Base-by-base conservation (phyloP, 2,888 invertebrate genomes). In the Epinotia bilunana region DNA sequence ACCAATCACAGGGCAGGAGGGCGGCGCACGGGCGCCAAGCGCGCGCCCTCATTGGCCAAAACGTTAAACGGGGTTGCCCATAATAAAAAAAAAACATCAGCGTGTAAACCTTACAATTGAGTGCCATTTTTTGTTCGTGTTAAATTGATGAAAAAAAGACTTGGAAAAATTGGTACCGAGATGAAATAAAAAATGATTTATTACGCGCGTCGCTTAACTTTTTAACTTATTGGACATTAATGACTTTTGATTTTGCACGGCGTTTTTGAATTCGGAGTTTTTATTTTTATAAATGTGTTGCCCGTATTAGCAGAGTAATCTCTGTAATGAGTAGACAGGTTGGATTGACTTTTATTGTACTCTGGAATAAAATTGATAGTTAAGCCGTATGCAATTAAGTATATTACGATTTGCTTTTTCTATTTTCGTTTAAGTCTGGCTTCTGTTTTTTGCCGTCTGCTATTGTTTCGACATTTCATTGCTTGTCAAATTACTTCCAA, bases 181-280 rank as follows among this genome's bases (percentile, higher is more conserved):
- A 91, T 91, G 91, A 90, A 91, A 92, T 91, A 91, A 90, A 92
- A 91, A 92, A 92, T 94, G 93, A 94, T 94, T 94, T 94, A 94
- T 93, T 90, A 91, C 88, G 84, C 82, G 84, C 84, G 87, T 86
- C 89, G 87, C 86, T 88, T 90, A 91, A 92, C 91, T 91, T 93
- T 92, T 92, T 91, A 93, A 94, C 91, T 92, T 92, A 93, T 92
- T 92, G 90, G 89, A 94, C 90, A 83, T 88, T 93, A 93, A 94
- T 93, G 91, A 92, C 89, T 93, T 92, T 90, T 93, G 93, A 94
- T 93, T 92, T 92, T 88, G 88, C 85, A 80, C 83, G 80, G 79
- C 60, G 61, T 78, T 87, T 90, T 90, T 87, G 81, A 87, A 88
- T 85, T 86, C 86, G 79, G 80, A 77, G 74, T 83, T 86, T 82